Evolutionary conservation across 2,797 vertebrate species (phyloP).

Genomic region (Stomatorhinus walkeri): DNA sequence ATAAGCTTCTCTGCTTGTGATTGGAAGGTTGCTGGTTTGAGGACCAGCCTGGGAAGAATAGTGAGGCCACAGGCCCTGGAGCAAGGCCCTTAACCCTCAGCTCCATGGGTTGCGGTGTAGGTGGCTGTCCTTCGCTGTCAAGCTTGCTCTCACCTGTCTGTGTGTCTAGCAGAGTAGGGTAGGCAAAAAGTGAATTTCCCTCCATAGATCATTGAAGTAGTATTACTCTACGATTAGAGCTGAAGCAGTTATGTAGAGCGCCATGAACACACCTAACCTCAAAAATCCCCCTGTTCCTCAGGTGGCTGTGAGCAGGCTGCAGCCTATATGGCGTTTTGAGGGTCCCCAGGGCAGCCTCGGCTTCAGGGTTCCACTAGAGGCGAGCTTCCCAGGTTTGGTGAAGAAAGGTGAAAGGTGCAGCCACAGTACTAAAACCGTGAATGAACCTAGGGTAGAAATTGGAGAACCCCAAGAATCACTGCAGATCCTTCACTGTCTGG

Average conservation of each 20-base stretch:
- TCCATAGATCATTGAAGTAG: neutral
- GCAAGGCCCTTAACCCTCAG: neutral
- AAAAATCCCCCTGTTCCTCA: neutral
- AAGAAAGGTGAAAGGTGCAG: neutral
- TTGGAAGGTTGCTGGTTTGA: neutral
- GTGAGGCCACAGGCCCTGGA: neutral
- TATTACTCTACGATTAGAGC: neutral
- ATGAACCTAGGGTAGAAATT: neutral
- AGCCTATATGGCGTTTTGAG: neutral
- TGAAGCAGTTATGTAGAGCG: neutral
- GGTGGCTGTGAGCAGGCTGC: neutral
- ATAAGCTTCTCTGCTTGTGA: neutral
- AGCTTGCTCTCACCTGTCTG: neutral
- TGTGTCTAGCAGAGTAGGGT: neutral
- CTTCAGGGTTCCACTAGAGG: neutral
- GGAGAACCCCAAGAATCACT: neutral
- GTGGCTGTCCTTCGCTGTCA: neutral
- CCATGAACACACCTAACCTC: neutral
- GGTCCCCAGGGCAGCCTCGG: neutral
- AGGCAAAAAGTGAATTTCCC: neutral
- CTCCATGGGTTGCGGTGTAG: neutral
- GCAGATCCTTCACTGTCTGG: neutral
- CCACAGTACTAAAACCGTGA: neutral
- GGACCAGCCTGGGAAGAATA: neutral
- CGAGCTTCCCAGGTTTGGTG: neutral